Percentiles rank a stretch among this genome's conserved stretches.
Evolutionary conservation across 2,888 invertebrate genomes (phyloP).

Genomic region (Acanthosoma haemorrhoidale): DNA sequence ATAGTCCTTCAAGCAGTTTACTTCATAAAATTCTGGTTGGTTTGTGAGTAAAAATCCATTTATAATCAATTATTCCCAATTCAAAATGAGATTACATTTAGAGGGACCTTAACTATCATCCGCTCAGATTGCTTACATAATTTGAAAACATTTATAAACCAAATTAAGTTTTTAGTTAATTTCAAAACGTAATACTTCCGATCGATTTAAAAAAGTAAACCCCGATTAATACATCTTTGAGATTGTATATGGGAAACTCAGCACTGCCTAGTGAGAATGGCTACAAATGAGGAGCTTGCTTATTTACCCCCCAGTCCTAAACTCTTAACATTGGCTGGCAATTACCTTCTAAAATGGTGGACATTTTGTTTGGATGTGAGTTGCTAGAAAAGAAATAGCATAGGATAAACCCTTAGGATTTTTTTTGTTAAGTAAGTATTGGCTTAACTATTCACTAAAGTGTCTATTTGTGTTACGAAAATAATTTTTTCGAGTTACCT

Average conservation of each 20-base stretch:
- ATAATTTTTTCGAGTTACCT: conserved; percentile 28
- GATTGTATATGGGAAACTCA: conserved; percentile 1
- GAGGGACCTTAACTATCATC: background rate
- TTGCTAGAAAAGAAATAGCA: conserved; percentile 22
- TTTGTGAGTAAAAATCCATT: no score
- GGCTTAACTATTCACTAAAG: background rate
- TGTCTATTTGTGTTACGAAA: background rate
- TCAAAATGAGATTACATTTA: background rate
- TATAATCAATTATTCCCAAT: background rate
- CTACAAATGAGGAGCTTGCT: conserved; percentile 21
- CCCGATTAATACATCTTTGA: background rate
- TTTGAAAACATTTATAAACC: background rate
- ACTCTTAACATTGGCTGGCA: conserved; percentile 16
- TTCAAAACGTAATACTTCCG: background rate
- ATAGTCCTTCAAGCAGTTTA: no score
- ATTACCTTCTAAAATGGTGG: conserved; percentile 31
- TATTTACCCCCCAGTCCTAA: conserved; percentile 28
- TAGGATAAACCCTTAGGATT: conserved; percentile 1
- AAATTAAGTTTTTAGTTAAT: background rate
- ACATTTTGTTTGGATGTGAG: conserved; percentile 27
- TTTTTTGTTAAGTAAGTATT: conserved; percentile 23
- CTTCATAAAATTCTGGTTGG: no score
- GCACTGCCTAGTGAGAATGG: conserved; percentile 23
- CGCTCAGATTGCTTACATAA: background rate
- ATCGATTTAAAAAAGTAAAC: background rate